Percentiles rank a stretch among this genome's conserved stretches.
Evolutionary conservation across 2,797 vertebrate genomes (phyloP).

Genomic region (Hirundo rustica): DNA sequence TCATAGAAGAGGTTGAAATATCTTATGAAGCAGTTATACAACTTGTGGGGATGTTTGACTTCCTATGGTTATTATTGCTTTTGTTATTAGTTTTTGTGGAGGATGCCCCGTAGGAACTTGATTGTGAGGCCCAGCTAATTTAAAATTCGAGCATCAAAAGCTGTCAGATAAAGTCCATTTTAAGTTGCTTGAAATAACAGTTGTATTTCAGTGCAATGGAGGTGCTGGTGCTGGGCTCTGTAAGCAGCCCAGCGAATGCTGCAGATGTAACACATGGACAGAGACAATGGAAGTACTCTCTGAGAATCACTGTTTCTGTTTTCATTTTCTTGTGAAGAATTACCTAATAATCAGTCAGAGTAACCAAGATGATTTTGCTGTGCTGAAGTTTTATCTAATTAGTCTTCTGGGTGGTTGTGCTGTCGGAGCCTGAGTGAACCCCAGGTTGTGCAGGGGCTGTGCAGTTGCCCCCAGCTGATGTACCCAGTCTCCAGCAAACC

Average conservation of each 20-base stretch:
- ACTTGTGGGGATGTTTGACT: not conserved
- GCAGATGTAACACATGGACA: not conserved
- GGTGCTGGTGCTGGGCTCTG: not conserved
- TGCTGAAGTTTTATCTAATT: not conserved
- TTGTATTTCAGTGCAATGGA: not conserved
- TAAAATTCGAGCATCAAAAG: not conserved
- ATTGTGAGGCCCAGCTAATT: not conserved
- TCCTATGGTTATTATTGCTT: not conserved
- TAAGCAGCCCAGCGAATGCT: not conserved
- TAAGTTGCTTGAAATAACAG: not conserved
- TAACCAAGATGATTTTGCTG: not conserved
- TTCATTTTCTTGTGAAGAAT: not conserved
- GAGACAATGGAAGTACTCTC: not conserved
- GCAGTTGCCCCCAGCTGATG: fast-evolving
- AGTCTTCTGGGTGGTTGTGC: not conserved
- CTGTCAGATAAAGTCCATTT: not conserved
- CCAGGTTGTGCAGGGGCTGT: fast-evolving
- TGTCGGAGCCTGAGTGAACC: not conserved
- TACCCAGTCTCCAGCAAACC: not conserved
- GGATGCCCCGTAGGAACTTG: not conserved
- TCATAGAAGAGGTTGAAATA: not conserved
- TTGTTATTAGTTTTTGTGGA: slow-evolving; percentile 29
- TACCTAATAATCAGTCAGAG: not conserved
- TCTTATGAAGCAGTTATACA: not conserved
- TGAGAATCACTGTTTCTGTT: not conserved